Percentiles rank a stretch among this genome's conserved stretches.
These are phyloP conservation scores for Muscidifurax raptorellus DNA, from an alignment of 1,140 invertebrate genomes.

Conservation along the genomic window DNA sequence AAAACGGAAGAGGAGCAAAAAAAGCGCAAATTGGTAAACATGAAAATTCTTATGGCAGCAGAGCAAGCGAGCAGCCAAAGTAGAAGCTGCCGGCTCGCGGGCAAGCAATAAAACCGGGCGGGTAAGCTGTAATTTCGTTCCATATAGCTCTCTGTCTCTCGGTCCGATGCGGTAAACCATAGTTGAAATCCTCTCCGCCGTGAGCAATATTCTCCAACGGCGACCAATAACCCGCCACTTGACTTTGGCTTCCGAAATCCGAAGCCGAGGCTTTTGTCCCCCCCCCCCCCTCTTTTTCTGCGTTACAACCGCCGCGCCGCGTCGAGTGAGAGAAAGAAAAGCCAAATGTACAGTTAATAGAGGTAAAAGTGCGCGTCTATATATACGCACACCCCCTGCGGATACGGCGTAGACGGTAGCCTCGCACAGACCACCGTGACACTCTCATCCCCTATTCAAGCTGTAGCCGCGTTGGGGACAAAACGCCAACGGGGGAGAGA, in stretches of 20 bases:
- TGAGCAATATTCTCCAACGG: constrained; percentile 30
- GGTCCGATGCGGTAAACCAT: too few relatives aligned
- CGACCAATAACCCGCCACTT: constrained; percentile 43
- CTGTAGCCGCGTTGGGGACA: constrained; percentile 10
- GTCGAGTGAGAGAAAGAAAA: constrained; percentile 8
- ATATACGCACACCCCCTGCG: constrained; percentile 60
- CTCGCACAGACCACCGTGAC: constrained; percentile 66
- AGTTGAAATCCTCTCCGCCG: constrained; percentile 26
- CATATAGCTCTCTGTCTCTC: neutral
- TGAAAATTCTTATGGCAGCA: constrained; percentile 38
- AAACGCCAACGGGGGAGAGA: constrained; percentile 19
- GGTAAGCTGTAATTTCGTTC: constrained; percentile 42
- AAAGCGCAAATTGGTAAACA: constrained; percentile 38
- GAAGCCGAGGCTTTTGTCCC: constrained; percentile 43
- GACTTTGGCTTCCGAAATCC: constrained; percentile 56
- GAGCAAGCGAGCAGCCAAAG: constrained; percentile 1
- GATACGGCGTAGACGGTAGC: too few relatives aligned
- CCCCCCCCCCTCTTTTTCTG: too few relatives aligned
- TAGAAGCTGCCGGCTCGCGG: constrained; percentile 23
- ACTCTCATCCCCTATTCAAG: constrained; percentile 62
- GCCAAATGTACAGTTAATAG: too few relatives aligned
- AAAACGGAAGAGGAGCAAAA: constrained; percentile 23
- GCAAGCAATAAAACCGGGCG: constrained; percentile 48
- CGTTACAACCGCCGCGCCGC: too few relatives aligned
- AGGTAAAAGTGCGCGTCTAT: too few relatives aligned